These are phyloP conservation scores for Tupiocoris notatus DNA, from an alignment of 2,888 invertebrate species.

Conservation along the genomic window DNA sequence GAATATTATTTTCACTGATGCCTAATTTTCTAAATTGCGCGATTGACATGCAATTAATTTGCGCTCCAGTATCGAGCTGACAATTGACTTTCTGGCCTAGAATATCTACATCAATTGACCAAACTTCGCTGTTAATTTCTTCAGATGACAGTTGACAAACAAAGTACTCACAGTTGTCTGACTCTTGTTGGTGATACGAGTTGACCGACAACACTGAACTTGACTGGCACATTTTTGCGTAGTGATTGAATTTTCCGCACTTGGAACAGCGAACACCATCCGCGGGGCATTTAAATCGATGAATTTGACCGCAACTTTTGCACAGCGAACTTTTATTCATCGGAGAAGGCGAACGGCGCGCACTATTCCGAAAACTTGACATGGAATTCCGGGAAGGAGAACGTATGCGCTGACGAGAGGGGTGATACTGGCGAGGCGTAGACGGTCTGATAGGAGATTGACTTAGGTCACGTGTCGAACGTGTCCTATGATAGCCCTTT, in stretches of 20 bases:
- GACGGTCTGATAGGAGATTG: too few species aligned
- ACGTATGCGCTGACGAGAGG: too few species aligned
- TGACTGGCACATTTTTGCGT: not conserved
- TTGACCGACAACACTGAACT: too few species aligned
- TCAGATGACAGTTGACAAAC: not conserved
- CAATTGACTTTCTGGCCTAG: not conserved
- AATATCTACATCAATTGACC: not conserved
- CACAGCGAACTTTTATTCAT: not conserved
- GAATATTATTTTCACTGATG: not conserved
- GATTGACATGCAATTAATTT: constrained; percentile 17
- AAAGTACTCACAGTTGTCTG: not conserved
- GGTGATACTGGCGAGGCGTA: too few species aligned
- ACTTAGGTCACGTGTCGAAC: too few species aligned
- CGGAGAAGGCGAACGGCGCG: too few species aligned
- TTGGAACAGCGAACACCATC: not conserved
- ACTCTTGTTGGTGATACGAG: too few species aligned
- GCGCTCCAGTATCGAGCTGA: constrained; percentile 14
- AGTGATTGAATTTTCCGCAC: not conserved
- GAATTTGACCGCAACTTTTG: constrained; percentile 13
- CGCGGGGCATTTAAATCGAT: not conserved
- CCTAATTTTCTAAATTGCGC: not conserved
- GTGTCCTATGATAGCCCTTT: too few species aligned
- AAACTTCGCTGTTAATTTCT: not conserved
- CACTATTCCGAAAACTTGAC: too few species aligned
- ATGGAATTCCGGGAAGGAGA: too few species aligned